Evolutionary conservation across 2,113 vertebrate species (phyloP), one percentile per base, ranked within the genome.

Genomic region (Pitta sordida): DNA sequence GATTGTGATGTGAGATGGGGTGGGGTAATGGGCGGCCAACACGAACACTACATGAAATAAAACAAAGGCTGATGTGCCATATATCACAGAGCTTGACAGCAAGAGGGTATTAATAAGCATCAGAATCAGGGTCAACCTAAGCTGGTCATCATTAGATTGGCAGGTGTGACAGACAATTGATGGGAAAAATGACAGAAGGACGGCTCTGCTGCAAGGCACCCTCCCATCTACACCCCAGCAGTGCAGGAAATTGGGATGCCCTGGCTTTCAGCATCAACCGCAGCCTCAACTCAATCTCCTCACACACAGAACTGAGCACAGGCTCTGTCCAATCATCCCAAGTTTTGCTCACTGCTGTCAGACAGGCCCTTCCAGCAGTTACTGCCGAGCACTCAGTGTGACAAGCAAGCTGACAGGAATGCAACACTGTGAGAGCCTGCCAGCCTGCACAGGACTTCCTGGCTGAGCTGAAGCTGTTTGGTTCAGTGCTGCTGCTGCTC

Each of bases 61-160:
- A 92, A 67, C 62, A 78, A 75, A 18, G 67, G 62, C 63, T 78
- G 81, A 93, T 79, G 77, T 71, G 62, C 75, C 59, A 95, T 93
- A 82, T 88, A 86, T 95, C 93, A 96, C 74, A 0, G 1, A 88
- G 71, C 58, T 79, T 95, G 95, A 95, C 86, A 93, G 92, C 74
- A 58, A 92, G 55, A 77, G 51, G 71, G 77, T 91, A 86, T 83
- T 95, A 94, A 96, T 88, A 93, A 90, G 85, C 78, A 77, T 95
- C 79, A 83, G 93, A 94, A 94, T 80, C 7, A 2, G 83, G 95
- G 95, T 96, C 96, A 97, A 26, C 51, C 49, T 79, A 77, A 83
- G 91, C 71, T 0, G 41, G 85, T 96, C 89, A 92, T 75, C 93
- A 73, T 84, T 62, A 77, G 88, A 94, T 69, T 89, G 94, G 91